Percentiles rank a stretch among this genome's conserved stretches.
Conservation (phyloP, 1,140 invertebrate genomes). For the Psilanteris sp. region DNA sequence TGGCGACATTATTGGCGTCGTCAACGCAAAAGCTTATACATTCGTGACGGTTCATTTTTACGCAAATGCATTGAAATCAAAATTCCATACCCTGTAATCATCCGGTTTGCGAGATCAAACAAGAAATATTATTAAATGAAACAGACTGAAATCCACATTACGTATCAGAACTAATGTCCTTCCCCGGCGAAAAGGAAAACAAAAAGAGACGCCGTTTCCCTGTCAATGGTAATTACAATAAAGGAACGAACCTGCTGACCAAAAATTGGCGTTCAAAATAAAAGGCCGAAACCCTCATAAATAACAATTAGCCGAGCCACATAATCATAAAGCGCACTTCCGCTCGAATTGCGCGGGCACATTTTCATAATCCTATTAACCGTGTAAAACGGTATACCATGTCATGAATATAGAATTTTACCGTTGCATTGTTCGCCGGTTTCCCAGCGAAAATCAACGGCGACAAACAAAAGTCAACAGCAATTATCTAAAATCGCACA, state of each 20-base stretch:
- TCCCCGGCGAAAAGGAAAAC: not conserved
- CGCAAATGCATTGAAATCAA: too few relatives aligned
- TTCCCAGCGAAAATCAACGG: conserved; percentile 3
- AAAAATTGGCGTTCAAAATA: not conserved
- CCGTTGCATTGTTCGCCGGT: not conserved
- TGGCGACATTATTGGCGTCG: too few relatives aligned
- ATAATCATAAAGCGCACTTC: conserved; percentile 43
- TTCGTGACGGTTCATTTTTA: too few relatives aligned
- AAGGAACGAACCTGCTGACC: not conserved
- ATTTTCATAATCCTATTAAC: conserved; percentile 53
- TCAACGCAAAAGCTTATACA: too few relatives aligned
- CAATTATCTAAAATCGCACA: conserved; percentile 31
- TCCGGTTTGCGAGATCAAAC: conserved; percentile 3
- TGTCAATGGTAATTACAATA: not conserved
- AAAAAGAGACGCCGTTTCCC: not conserved
- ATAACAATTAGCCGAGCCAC: conserved; percentile 34
- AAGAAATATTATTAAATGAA: not conserved
- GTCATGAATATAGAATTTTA: conserved; percentile 30
- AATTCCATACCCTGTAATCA: not conserved
- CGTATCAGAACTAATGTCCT: not conserved
- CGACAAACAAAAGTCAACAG: conserved; percentile 35
- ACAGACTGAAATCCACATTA: not conserved
- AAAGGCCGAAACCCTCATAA: conserved; percentile 12
- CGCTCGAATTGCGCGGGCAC: conserved; percentile 25
- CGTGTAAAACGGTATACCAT: conserved; percentile 25